phyloP scores from a whole-genome alignment of 1,140 invertebrate genomes.

The Lerema accius region DNA sequence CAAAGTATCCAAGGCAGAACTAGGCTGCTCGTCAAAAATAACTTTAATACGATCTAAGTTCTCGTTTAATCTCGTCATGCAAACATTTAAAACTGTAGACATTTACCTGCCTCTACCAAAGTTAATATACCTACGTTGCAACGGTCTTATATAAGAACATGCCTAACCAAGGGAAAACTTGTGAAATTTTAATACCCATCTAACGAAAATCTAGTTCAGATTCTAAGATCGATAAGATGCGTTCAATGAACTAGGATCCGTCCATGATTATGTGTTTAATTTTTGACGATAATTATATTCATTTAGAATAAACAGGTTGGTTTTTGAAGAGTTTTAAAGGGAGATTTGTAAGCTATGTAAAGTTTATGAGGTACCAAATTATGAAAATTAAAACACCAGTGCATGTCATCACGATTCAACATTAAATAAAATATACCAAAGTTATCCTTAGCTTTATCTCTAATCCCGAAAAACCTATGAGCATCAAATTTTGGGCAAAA shows the following conservation, averaged over 20 bases:
- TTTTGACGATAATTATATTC: too few species aligned
- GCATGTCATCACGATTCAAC: too few species aligned
- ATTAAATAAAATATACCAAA: too few species aligned
- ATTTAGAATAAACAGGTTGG: too few species aligned
- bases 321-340: too few species aligned
- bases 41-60: constrained; percentile 36
- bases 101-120: constrained; percentile 56
- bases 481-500: too few species aligned
- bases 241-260: constrained; percentile 11
- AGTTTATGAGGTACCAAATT: too few species aligned
- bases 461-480: too few species aligned
- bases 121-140: constrained; percentile 55
- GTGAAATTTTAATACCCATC: constrained; percentile 68
- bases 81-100: constrained; percentile 54
- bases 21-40: constrained; percentile 14
- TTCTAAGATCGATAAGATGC: constrained; percentile 23
- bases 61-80: constrained; percentile 49
- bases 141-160: constrained; percentile 57
- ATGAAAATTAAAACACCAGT: too few species aligned
- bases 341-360: too few species aligned
- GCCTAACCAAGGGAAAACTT: constrained; percentile 49
- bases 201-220: constrained; percentile 16
- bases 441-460: too few species aligned
- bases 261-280: too few species aligned
- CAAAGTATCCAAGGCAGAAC: constrained; percentile 15